These are phyloP conservation scores for Bambusicola thoracicus DNA, from an alignment of 2,113 vertebrate genomes.

Conservation along the genomic window DNA sequence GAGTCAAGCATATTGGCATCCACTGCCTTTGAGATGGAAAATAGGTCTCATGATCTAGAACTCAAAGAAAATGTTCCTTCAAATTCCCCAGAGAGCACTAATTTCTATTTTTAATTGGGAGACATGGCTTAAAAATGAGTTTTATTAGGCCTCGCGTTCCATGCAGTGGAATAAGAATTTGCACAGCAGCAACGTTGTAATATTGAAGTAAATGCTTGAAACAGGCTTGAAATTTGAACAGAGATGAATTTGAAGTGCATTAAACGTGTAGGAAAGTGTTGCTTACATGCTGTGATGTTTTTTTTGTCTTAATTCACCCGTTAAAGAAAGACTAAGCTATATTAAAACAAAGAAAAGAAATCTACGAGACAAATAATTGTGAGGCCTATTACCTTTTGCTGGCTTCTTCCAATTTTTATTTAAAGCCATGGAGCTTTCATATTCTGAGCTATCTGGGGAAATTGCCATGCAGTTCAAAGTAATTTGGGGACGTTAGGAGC, in stretches of 20 bases:
- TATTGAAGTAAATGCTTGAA: not conserved
- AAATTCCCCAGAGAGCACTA: not conserved
- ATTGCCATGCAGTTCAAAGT: not conserved
- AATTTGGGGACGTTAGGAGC: not conserved
- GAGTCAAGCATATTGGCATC: not conserved
- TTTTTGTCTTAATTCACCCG: not conserved
- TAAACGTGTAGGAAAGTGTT: not conserved
- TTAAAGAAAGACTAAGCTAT: not conserved
- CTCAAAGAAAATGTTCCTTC: not conserved
- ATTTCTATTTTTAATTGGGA: conserved; percentile 1
- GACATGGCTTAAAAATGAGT: not conserved
- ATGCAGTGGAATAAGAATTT: not conserved
- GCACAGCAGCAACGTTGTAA: not conserved
- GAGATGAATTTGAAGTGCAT: not conserved
- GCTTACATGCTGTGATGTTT: not conserved
- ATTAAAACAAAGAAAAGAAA: not conserved
- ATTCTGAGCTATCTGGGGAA: not conserved
- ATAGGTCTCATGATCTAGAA: conserved; percentile 28
- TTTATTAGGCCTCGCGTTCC: not conserved
- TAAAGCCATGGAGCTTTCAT: not conserved
- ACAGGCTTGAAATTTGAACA: not conserved
- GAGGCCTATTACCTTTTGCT: not conserved
- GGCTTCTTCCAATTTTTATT: not conserved
- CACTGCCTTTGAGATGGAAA: not conserved
- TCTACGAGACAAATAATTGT: not conserved